Conservation (phyloP, 2,888 invertebrate species). For the Eupsilia transversa region DNA sequence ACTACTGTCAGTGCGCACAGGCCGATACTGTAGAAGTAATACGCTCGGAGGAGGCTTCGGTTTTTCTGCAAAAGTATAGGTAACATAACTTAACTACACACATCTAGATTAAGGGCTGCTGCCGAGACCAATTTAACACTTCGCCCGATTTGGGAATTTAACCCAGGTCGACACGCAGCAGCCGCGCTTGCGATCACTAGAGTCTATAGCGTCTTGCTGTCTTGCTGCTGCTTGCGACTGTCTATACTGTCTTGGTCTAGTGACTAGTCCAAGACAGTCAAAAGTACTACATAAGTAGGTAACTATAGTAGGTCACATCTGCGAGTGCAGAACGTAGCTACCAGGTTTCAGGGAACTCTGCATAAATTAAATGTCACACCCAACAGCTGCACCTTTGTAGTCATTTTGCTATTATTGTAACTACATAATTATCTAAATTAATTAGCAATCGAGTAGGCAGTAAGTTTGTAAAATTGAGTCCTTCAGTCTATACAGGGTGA, state of each 20-base stretch:
- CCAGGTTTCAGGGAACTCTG: neutral
- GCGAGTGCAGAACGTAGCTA: neutral
- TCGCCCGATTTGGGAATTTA: neutral
- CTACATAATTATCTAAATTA: no score
- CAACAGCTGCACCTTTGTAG: neutral
- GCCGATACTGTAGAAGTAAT: constrained; percentile 27
- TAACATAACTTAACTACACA: neutral
- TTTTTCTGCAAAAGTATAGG: constrained; percentile 26
- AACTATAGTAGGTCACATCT: neutral
- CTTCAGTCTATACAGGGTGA: no score
- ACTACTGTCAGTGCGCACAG: constrained; percentile 26
- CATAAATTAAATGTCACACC: neutral
- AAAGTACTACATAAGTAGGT: neutral
- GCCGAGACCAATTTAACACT: neutral
- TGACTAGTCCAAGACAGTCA: neutral
- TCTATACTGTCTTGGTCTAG: no score
- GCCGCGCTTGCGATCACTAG: neutral
- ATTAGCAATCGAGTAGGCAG: neutral
- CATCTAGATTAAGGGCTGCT: no score
- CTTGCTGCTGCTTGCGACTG: no score
- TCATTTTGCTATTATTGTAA: neutral
- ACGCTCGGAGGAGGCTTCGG: constrained; percentile 18
- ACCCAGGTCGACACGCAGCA: neutral
- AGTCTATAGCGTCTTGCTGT: no score
- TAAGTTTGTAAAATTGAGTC: neutral